These are phyloP conservation scores for Microtus pennsylvanicus DNA, from an alignment of 2,113 vertebrate species.

Conservation along the genomic window DNA sequence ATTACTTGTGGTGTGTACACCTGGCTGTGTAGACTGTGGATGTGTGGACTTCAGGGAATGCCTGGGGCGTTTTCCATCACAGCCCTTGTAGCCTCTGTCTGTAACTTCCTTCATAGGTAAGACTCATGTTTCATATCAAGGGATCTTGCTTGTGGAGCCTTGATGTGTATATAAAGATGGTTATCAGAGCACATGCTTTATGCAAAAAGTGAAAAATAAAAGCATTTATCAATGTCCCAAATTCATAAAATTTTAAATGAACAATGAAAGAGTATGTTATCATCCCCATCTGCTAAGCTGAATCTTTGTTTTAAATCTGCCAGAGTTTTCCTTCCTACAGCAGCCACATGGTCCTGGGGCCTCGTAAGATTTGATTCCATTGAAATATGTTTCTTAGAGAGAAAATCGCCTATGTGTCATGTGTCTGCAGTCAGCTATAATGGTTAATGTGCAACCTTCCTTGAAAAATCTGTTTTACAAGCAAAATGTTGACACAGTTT, in stretches of 20 bases:
- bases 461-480: constrained; percentile 79
- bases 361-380: constrained; percentile 63
- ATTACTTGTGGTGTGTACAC: neutral
- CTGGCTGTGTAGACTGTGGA: neutral
- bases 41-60: neutral
- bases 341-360: constrained; percentile 21
- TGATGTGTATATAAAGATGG: neutral
- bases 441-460: constrained; percentile 71
- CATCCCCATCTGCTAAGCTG: constrained; percentile 48
- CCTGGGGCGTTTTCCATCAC: neutral
- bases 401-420: constrained; percentile 33
- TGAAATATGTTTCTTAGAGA: constrained; percentile 67
- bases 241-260: constrained; percentile 62
- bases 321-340: constrained; percentile 15
- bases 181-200: constrained; percentile 16
- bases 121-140: neutral
- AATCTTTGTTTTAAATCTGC: constrained; percentile 51
- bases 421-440: constrained; percentile 73
- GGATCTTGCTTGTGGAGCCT: constrained; percentile 1
- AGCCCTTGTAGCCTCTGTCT: neutral
- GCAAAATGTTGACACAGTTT: constrained; percentile 79
- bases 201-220: constrained; percentile 55
- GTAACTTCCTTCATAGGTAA: neutral
- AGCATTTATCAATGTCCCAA: constrained; percentile 36
- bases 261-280: constrained; percentile 52